phyloP scores from a whole-genome alignment of 2,113 vertebrate species.

The Syngnathus typhle region DNA sequence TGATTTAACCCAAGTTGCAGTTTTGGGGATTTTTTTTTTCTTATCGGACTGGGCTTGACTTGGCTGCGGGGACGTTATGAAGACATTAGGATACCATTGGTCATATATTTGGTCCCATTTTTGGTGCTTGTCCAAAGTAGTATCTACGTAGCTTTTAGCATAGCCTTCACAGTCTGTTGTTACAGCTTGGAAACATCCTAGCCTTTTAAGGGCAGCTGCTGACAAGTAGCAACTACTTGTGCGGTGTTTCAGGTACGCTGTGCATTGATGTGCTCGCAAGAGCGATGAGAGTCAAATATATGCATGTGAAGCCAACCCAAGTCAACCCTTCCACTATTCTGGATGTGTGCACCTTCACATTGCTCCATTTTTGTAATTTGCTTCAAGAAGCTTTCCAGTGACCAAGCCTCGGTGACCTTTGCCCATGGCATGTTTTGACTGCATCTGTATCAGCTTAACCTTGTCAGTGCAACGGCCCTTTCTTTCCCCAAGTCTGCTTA shows the following conservation, averaged over 20 bases:
- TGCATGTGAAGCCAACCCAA: background rate
- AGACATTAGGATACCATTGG: background rate
- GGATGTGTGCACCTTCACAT: conserved; percentile 10
- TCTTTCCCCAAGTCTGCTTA: conserved; percentile 49
- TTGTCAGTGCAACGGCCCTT: conserved; percentile 56
- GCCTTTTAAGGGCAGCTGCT: no score
- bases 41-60: conserved; percentile 15
- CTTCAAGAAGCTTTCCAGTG: conserved; percentile 36
- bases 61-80: conserved; percentile 11
- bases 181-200: no score
- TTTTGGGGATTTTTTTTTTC: no score
- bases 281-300: no score
- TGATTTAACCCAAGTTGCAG: conserved; percentile 41
- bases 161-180: no score
- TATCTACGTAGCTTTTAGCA: no score
- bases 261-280: no score
- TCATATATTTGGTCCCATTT: background rate
- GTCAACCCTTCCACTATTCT: background rate
- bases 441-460: conserved; percentile 64
- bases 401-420: conserved; percentile 51
- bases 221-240: no score
- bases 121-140: no score
- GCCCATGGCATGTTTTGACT: conserved; percentile 51
- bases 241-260: no score
- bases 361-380: conserved; percentile 7